Evolutionary conservation across 92 coral and sea anemone species (phyloP), one percentile per base, ranked within the genome.

Genomic region (Siderastrea siderea): DNA sequence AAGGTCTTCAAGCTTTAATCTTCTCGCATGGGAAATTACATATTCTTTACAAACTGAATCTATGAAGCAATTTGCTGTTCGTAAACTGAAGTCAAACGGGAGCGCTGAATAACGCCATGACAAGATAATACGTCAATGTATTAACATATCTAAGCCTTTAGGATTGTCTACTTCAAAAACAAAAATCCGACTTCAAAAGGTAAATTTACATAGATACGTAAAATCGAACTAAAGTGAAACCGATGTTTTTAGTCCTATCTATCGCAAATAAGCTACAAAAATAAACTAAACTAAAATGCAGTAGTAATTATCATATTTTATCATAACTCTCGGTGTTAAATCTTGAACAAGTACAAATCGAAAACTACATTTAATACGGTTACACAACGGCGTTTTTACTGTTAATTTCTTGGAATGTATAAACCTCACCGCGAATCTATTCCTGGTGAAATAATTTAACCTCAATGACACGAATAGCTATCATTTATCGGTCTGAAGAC

Each of bases 301-400:
- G 9, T 7, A 26, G 47, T n/a, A 82, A 82, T 82, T 82, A 71
- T 3, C 86, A 82, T 82, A 82, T 82, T 9, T 82, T 82, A 82
- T 58, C 68, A 47, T 63, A 70, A 55, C 58, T 71, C 58, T 47
- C 47, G 68, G 64, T 70, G 68, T 58, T 57, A 57, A 68, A 58
- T 80, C 72, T 26, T 26, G 59, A 52, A 38, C 16, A 65, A 45
- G 47, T 47, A 82, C 77, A 70, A 3, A 46, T 6, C 45, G 45
- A 46, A 47, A 57, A n/a, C 48, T 52, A 66, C 2, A 80, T 62
- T 62, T 59, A 69, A 58, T 66, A 71, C 46, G 26, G 48, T 7
- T 4, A 82, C 49, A 69, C 12, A n/a, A n/a, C 7, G 51, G 53
- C 4, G 60, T 47, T 17, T 59, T 17, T 44, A 63, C 44, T 47